Percentiles rank a stretch among this genome's conserved stretches.
Conservation (phyloP, 2,888 invertebrate species). For the Sipha maydis region DNA sequence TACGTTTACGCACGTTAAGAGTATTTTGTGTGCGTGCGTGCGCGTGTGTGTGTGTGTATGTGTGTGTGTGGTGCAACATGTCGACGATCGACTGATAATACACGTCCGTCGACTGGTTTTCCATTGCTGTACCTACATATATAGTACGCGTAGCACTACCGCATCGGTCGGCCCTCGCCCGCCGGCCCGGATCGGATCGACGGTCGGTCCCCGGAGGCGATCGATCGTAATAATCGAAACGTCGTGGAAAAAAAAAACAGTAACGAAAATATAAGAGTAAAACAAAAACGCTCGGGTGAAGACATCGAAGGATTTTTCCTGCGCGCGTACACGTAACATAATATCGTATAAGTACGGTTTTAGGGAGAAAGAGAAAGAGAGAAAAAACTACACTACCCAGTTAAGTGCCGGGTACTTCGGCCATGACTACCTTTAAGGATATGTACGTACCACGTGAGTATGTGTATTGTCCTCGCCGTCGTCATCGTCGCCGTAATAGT, state of each 20-base stretch:
- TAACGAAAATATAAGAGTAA: background rate
- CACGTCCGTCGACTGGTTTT: conserved; percentile 42
- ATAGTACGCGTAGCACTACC: background rate
- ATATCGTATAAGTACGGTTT: background rate
- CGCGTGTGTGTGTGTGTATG: background rate
- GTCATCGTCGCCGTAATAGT: background rate
- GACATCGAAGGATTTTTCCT: conserved; percentile 34
- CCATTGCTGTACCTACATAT: background rate
- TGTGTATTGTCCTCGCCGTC: background rate
- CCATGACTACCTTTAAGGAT: background rate
- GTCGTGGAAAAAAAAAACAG: background rate
- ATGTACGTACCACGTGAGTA: background rate
- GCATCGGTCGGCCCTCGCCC: background rate
- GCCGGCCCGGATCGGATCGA: conserved; percentile 16
- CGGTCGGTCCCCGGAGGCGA: conserved; percentile 24
- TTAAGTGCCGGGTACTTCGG: conserved; percentile 45
- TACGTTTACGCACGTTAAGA: background rate
- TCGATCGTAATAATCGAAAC: conserved; percentile 33
- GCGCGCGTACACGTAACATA: background rate
- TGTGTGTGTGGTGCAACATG: background rate
- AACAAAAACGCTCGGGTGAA: background rate
- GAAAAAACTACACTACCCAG: conserved; percentile 53
- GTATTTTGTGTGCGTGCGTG: background rate
- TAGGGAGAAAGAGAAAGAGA: conserved; percentile 11
- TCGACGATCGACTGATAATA: conserved; percentile 41